Conservation (phyloP, 2,797 vertebrate genomes). For the Dryobates pubescens region DNA sequence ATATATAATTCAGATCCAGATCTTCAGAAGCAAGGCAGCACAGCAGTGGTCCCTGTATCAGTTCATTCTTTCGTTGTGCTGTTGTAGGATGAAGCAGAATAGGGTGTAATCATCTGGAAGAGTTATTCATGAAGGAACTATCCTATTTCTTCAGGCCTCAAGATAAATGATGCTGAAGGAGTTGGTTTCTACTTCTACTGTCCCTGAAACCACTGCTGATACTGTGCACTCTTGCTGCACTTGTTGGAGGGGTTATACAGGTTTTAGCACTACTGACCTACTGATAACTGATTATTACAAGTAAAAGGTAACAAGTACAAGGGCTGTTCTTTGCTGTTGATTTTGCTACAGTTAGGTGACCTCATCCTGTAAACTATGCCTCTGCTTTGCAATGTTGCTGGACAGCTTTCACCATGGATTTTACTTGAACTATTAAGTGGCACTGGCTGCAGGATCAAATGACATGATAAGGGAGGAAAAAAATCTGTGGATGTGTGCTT, state of each 20-base stretch:
- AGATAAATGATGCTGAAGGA: background rate
- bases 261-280: background rate
- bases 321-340: background rate
- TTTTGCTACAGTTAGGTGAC: background rate
- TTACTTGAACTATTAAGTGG: background rate
- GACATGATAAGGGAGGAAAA: background rate
- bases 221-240: background rate
- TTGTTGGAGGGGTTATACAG: background rate
- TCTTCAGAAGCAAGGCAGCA: background rate
- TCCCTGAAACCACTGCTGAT: background rate
- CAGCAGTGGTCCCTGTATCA: background rate
- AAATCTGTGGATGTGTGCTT: background rate
- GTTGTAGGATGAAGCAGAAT: background rate
- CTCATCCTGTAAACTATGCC: background rate
- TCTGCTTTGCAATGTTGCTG: background rate
- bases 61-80: background rate
- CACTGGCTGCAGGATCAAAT: background rate
- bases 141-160: background rate
- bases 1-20: background rate
- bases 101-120: background rate
- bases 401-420: background rate
- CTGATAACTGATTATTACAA: background rate
- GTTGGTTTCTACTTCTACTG: background rate
- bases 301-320: background rate
- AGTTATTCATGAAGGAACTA: background rate